Percentiles rank a stretch among this genome's conserved stretches.
These are phyloP conservation scores for Octopus sinensis DNA, from an alignment of 1,140 invertebrate species.

Conservation along the genomic window DNA sequence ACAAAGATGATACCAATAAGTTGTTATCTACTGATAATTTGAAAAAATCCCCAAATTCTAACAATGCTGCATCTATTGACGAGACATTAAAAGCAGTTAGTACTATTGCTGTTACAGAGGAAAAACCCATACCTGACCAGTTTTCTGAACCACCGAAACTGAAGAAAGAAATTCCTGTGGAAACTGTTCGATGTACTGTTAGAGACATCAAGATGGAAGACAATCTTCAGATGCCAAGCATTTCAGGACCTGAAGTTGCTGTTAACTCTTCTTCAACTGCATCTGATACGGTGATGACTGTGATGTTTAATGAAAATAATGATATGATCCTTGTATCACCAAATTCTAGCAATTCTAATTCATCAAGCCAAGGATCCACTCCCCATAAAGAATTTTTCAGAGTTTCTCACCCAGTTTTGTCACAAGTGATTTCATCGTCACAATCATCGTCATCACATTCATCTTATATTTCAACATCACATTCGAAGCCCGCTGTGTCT, in stretches of 20 bases:
- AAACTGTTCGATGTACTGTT: not conserved
- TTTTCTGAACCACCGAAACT: not conserved
- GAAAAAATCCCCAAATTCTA: too few species aligned
- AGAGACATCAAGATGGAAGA: not conserved
- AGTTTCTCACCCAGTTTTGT: not conserved
- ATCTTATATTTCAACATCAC: not conserved
- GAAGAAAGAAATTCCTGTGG: not conserved
- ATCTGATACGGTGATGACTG: not conserved
- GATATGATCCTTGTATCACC: not conserved
- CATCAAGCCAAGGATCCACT: not conserved
- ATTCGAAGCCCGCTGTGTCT: not conserved
- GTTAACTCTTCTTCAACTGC: not conserved
- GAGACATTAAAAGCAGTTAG: not conserved
- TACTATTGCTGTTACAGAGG: not conserved
- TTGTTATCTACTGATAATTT: too few species aligned
- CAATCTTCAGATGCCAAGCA: not conserved
- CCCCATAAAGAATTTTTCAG: not conserved
- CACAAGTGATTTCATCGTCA: not conserved
- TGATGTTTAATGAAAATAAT: constrained; percentile 3
- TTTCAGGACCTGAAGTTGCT: not conserved
- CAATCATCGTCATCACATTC: not conserved
- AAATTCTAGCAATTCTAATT: too few species aligned
- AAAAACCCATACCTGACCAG: not conserved
- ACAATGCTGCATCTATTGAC: too few species aligned
- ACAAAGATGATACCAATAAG: too few species aligned